Evolutionary conservation across 2,797 vertebrate species (phyloP).

Genomic region (Australoheros facetus): DNA sequence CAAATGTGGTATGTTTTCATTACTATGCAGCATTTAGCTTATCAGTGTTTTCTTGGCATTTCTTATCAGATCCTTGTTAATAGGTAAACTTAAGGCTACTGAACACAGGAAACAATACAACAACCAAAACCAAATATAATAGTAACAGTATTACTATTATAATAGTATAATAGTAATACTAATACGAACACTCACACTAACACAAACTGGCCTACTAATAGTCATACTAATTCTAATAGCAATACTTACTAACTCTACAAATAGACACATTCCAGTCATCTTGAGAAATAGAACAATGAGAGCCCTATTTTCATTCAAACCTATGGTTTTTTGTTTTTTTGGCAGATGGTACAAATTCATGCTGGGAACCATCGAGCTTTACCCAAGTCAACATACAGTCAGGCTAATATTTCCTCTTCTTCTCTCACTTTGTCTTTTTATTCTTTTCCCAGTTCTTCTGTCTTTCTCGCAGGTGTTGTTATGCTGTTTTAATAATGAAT

Average conservation of each 20-base stretch:
- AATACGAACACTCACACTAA: neutral
- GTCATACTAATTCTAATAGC: too few relatives aligned
- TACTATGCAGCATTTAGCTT: neutral
- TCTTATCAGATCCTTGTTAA: neutral
- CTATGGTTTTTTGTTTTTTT: neutral
- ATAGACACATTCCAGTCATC: neutral
- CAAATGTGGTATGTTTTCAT: neutral
- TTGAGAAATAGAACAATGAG: neutral
- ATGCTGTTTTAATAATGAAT: conserved; percentile 65
- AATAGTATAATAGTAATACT: neutral
- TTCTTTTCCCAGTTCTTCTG: conserved; percentile 2
- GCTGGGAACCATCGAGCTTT: neutral
- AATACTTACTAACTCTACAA: neutral
- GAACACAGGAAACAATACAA: neutral
- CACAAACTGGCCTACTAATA: neutral
- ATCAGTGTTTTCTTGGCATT: neutral
- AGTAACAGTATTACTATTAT: neutral
- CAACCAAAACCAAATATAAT: neutral
- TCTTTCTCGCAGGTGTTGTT: conserved; percentile 32
- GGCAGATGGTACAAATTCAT: neutral
- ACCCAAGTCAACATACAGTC: conserved; percentile 20
- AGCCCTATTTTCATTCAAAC: conserved; percentile 11
- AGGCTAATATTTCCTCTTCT: conserved; percentile 1
- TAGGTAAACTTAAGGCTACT: neutral
- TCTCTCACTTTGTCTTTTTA: neutral